phyloP scores from a whole-genome alignment of 2,797 vertebrate species.

The Epinephelus malabaricus region DNA sequence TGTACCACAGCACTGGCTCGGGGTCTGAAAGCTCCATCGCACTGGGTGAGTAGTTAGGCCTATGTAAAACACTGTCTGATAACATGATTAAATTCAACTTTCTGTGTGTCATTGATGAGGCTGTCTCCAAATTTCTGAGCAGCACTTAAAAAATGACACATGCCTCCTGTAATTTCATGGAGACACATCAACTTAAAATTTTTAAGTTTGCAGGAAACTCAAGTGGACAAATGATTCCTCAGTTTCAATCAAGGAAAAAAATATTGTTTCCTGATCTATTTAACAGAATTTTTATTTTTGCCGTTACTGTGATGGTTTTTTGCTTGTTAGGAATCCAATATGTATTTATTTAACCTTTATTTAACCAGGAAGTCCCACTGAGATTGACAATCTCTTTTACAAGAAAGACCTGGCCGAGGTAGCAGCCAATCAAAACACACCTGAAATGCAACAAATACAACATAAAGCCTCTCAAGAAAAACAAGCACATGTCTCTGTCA shows the following conservation, averaged over 20 bases:
- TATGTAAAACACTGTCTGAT: slow-evolving; percentile 14
- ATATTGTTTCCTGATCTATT: too few species aligned
- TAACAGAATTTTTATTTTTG: neutral
- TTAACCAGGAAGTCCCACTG: too few species aligned
- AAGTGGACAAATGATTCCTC: neutral
- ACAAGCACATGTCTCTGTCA: too few species aligned
- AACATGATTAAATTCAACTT: slow-evolving; percentile 21
- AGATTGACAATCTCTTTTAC: too few species aligned
- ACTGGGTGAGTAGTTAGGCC: slow-evolving; percentile 78
- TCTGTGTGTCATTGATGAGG: neutral
- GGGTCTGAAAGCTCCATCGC: slow-evolving; percentile 87
- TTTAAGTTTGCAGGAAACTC: slow-evolving; percentile 4
- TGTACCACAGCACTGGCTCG: slow-evolving; percentile 88
- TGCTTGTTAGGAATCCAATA: neutral
- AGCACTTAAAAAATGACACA: neutral
- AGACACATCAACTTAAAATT: neutral
- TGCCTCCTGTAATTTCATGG: neutral
- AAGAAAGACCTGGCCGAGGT: too few species aligned
- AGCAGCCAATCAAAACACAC: too few species aligned
- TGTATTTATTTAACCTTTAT: too few species aligned
- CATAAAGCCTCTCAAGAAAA: too few species aligned
- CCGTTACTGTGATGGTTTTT: neutral
- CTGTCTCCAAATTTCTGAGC: slow-evolving; percentile 20
- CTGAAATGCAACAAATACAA: too few species aligned
- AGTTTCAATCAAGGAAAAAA: neutral